Conservation (phyloP, 2,888 invertebrate genomes). For the Strigamia crassipes region DNA sequence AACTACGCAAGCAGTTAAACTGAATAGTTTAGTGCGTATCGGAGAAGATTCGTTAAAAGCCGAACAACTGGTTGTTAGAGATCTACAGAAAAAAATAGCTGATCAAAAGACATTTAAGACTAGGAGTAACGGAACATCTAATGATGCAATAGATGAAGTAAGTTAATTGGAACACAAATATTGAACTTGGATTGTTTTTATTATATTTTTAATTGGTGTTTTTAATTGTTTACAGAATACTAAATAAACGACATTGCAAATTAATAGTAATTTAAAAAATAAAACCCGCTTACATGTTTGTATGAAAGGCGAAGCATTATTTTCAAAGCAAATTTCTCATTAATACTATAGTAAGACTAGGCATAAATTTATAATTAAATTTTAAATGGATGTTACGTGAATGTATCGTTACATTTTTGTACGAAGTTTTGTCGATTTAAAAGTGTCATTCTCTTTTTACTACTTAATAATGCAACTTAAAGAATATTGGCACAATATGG, state of each 20-base stretch:
- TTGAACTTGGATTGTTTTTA: background rate
- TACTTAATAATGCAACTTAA: background rate
- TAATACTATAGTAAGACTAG: background rate
- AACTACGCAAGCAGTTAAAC: constrained; percentile 55
- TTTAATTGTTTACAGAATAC: background rate
- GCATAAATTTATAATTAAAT: background rate
- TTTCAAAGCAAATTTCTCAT: background rate
- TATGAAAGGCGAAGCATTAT: background rate
- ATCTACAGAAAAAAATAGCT: constrained; percentile 56
- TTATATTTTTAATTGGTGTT: background rate
- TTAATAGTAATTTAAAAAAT: background rate
- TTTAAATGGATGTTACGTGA: background rate
- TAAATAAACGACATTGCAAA: background rate
- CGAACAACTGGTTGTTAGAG: constrained; percentile 57
- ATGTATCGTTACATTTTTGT: background rate
- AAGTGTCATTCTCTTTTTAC: background rate
- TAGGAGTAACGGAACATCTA: background rate
- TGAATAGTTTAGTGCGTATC: constrained; percentile 58
- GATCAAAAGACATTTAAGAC: constrained; percentile 49
- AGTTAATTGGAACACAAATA: background rate
- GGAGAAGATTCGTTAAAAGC: constrained; percentile 58
- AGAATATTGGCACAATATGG: background rate
- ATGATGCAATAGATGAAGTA: background rate
- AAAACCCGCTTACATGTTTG: background rate
- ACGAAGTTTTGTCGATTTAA: background rate